Conservation (phyloP, 2,888 invertebrate species). For the Nemoura dubitans region DNA sequence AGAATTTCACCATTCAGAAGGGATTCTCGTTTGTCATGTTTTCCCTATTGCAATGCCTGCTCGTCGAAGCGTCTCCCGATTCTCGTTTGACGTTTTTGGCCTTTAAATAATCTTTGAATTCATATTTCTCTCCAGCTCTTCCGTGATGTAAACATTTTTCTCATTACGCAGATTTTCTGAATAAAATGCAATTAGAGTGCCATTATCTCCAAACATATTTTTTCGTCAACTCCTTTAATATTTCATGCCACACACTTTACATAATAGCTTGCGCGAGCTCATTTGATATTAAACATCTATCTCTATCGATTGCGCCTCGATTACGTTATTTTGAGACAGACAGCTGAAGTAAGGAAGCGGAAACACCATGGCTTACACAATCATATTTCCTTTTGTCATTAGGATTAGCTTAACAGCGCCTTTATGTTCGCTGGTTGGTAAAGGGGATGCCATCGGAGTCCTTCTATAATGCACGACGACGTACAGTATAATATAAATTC, state of each 20-base stretch:
- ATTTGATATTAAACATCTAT: conserved; percentile 12
- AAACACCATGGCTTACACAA: conserved; percentile 29
- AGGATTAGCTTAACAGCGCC: conserved; percentile 45
- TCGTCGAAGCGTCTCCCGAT: background rate
- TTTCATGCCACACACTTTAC: background rate
- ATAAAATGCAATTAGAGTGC: background rate
- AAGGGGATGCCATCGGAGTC: conserved; percentile 15
- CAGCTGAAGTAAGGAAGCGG: conserved; percentile 38
- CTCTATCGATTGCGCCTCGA: background rate
- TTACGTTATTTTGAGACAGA: background rate
- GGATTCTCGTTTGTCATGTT: background rate
- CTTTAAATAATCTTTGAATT: background rate
- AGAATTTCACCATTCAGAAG: background rate
- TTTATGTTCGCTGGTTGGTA: conserved; percentile 30
- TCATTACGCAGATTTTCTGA: background rate
- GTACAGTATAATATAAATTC: background rate
- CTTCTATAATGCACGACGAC: conserved; percentile 23
- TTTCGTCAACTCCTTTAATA: background rate
- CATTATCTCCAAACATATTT: background rate
- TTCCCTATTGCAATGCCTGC: background rate
- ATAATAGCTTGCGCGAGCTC: background rate
- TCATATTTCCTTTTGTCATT: conserved; percentile 46
- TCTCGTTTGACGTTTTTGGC: background rate
- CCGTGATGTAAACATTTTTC: background rate
- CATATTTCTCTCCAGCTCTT: background rate